Evolutionary conservation across 2,797 vertebrate species (phyloP).

Genomic region (Trichosurus vulpecula): DNA sequence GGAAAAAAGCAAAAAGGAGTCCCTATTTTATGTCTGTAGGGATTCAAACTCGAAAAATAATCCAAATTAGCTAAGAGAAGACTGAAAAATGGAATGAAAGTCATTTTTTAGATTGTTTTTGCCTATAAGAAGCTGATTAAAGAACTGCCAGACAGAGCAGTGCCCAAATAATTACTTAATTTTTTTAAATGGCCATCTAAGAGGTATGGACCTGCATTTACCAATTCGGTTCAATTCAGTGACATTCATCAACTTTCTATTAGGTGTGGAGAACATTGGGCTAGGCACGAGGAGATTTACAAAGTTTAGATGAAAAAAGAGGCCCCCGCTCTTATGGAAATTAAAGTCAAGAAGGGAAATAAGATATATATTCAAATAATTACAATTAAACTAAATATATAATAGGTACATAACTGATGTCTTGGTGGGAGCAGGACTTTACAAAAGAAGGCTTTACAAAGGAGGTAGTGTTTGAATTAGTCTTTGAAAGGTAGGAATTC

Average conservation of each 20-base stretch:
- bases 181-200: slow-evolving; percentile 33
- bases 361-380: not conserved
- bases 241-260: not conserved
- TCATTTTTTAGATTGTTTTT: slow-evolving; percentile 40
- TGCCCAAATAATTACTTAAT: slow-evolving; percentile 28
- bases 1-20: not conserved
- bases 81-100: slow-evolving; percentile 34
- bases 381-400: not conserved
- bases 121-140: slow-evolving; percentile 10
- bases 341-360: not conserved
- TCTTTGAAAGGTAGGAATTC: not conserved
- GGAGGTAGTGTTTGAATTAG: not conserved
- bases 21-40: not conserved
- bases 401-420: not conserved
- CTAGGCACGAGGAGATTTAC: not conserved
- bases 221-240: not conserved
- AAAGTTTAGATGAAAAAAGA: not conserved
- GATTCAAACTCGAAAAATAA: slow-evolving; percentile 32
- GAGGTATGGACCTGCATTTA: slow-evolving; percentile 19
- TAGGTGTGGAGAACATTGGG: not conserved
- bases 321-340: not conserved
- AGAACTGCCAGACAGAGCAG: not conserved
- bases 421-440: not conserved
- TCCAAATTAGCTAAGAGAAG: slow-evolving; percentile 39
- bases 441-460: not conserved